Evolutionary conservation across 2,888 invertebrate species (phyloP).

Genomic region (Leptopterna dolabrata): DNA sequence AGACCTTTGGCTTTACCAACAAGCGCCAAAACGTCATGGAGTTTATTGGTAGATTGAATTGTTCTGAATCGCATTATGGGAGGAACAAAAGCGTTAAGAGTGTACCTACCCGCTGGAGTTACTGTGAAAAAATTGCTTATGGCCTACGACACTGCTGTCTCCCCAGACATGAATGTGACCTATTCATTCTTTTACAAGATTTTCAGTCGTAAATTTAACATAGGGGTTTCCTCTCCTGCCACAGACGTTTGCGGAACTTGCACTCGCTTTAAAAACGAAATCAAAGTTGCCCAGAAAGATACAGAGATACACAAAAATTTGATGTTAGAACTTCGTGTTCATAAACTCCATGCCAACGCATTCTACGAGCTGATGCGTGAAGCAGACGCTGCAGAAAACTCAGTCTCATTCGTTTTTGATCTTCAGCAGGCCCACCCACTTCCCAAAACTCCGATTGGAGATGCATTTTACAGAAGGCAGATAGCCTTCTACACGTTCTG

Average conservation of each 20-base stretch:
- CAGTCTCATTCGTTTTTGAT: constrained; percentile 30
- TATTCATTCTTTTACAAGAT: not conserved
- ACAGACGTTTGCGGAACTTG: not conserved
- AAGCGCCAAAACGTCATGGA: too few relatives aligned
- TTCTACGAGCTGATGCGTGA: constrained; percentile 57
- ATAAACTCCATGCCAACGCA: constrained; percentile 56
- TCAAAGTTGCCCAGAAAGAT: not conserved
- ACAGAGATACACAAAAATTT: not conserved
- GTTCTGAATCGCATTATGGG: not conserved
- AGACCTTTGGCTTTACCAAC: too few relatives aligned
- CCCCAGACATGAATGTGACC: not conserved
- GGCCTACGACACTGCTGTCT: not conserved
- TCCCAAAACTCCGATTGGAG: constrained; percentile 40
- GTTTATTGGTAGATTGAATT: not conserved
- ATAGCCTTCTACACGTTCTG: too few relatives aligned
- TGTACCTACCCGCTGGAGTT: not conserved
- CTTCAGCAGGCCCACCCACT: constrained; percentile 38
- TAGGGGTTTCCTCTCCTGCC: not conserved
- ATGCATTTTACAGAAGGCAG: constrained; percentile 10
- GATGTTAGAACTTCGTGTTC: constrained; percentile 38
- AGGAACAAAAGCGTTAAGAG: not conserved
- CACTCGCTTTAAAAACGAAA: not conserved
- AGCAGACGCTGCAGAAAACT: not conserved
- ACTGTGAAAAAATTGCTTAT: not conserved
- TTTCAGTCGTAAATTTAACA: not conserved